phyloP scores from a whole-genome alignment of 1,140 invertebrate genomes.

The Drosophila nebulosa region DNA sequence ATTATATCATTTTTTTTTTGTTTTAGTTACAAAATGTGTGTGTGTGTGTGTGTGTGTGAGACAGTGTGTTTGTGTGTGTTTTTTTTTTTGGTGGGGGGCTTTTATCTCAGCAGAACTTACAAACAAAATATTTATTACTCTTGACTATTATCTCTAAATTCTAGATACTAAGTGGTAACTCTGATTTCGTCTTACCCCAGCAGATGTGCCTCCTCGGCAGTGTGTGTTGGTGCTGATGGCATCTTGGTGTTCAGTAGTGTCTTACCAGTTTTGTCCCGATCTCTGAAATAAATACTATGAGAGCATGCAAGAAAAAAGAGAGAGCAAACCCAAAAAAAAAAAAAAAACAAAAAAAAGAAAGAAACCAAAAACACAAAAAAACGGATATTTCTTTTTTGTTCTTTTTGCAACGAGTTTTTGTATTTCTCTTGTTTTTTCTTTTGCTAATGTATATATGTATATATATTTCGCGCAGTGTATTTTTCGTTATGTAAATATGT shows the following conservation, averaged over 20 bases:
- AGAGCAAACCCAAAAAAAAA: conserved; percentile 37
- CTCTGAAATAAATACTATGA: conserved; percentile 81
- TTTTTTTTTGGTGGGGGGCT: conserved; percentile 17
- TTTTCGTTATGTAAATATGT: conserved; percentile 16
- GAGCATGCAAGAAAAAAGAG: conserved; percentile 80
- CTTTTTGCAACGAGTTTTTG: conserved; percentile 38
- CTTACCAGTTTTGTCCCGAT: conserved; percentile 81
- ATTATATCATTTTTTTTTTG: not conserved
- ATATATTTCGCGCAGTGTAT: conserved; percentile 7
- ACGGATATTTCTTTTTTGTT: conserved; percentile 55
- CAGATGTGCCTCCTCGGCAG: conserved; percentile 81
- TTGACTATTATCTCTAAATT: conserved; percentile 2
- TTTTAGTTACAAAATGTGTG: not conserved
- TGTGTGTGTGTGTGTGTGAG: not conserved
- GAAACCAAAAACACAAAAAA: conserved; percentile 64
- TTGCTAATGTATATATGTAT: conserved; percentile 10
- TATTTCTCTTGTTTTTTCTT: not conserved
- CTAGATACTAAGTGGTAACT: conserved; percentile 9
- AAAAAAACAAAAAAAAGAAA: conserved; percentile 61
- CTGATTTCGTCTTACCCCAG: conserved; percentile 74
- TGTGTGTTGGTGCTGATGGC: conserved; percentile 81
- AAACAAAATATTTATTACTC: not conserved
- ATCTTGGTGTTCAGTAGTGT: conserved; percentile 81
- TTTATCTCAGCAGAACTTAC: conserved; percentile 11
- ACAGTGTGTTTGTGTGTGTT: conserved; percentile 15